Percentiles rank a stretch among this genome's conserved stretches.
These are phyloP conservation scores for Furcifer pardalis DNA, from an alignment of 2,797 vertebrate species.

Conservation along the genomic window DNA sequence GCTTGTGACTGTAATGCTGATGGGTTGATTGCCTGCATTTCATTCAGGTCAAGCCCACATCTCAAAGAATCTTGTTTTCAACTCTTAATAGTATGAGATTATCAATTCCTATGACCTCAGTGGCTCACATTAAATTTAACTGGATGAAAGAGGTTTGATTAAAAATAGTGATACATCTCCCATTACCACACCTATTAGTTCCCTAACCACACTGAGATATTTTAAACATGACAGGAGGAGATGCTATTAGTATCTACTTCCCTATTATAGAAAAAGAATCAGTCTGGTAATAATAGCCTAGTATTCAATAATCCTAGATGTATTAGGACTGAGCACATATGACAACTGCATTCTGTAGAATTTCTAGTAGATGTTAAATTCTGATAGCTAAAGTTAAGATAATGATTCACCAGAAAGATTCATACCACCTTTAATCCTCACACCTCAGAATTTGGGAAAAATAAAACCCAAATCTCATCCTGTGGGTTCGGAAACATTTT, in stretches of 20 bases:
- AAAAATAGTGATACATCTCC: conserved; percentile 68
- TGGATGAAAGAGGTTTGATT: conserved; percentile 61
- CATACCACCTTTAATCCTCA: too few species aligned
- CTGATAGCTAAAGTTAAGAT: conserved; percentile 28
- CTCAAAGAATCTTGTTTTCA: conserved; percentile 43
- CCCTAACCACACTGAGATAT: conserved; percentile 60
- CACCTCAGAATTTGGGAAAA: too few species aligned
- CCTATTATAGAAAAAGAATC: conserved; percentile 73
- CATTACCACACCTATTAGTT: conserved; percentile 72
- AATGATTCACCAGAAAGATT: neutral
- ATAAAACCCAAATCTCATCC: too few species aligned
- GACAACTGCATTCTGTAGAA: conserved; percentile 53
- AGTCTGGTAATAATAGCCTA: conserved; percentile 70
- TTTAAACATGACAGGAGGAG: conserved; percentile 75
- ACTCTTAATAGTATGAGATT: conserved; percentile 26
- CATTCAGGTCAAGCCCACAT: conserved; percentile 22
- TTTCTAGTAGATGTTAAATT: conserved; percentile 45
- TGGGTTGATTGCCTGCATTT: conserved; percentile 11
- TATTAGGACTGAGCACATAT: conserved; percentile 56
- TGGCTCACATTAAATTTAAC: conserved; percentile 58
- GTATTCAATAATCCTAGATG: conserved; percentile 63
- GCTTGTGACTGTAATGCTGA: conserved; percentile 30
- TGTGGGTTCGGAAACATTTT: too few species aligned
- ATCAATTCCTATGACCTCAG: conserved; percentile 45
- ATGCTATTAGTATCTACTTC: conserved; percentile 71